A percentile compares a stretch with the other conserved stretches of the same genome.
These are phyloP conservation scores for Heteromurus nitidus DNA, from an alignment of 2,888 invertebrate species.

Conservation along the genomic window DNA sequence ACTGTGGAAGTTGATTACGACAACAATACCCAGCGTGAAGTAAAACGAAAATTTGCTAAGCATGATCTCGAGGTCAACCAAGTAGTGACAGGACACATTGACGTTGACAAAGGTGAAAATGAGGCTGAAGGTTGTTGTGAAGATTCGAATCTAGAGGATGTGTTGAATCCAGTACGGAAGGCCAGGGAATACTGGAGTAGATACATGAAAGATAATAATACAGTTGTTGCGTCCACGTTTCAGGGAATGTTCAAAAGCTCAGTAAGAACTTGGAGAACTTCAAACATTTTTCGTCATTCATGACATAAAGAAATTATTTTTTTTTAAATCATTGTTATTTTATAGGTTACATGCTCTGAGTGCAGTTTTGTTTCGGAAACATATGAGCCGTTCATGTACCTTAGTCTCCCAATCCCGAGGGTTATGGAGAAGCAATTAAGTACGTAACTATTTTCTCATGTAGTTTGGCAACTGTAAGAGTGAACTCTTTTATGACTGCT, in stretches of 20 bases:
- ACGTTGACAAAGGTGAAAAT: conserved; percentile 20
- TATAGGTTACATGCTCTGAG: conserved; percentile 80
- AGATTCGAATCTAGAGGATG: conserved; percentile 72
- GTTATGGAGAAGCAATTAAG: conserved; percentile 78
- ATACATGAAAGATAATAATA: conserved; percentile 79
- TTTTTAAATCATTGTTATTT: conserved; percentile 60
- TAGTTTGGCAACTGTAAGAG: neutral
- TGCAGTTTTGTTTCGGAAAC: conserved; percentile 81
- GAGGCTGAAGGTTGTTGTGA: conserved; percentile 73
- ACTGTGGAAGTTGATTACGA: neutral
- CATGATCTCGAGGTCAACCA: conserved; percentile 17
- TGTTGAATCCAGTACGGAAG: conserved; percentile 74
- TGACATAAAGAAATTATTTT: neutral
- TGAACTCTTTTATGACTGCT: neutral
- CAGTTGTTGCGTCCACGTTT: conserved; percentile 80
- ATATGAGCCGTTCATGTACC: conserved; percentile 82
- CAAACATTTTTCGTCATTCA: too few species aligned
- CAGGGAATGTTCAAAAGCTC: conserved; percentile 82
- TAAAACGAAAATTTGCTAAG: conserved; percentile 32
- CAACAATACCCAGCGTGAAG: too few species aligned
- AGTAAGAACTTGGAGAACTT: conserved; percentile 75
- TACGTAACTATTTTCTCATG: conserved; percentile 50
- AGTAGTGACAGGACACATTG: neutral
- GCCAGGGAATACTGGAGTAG: conserved; percentile 80
- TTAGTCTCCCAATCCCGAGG: conserved; percentile 81